Evolutionary conservation across 1,140 invertebrate genomes (phyloP).

Genomic region (Plectrocnemia conspersa): DNA sequence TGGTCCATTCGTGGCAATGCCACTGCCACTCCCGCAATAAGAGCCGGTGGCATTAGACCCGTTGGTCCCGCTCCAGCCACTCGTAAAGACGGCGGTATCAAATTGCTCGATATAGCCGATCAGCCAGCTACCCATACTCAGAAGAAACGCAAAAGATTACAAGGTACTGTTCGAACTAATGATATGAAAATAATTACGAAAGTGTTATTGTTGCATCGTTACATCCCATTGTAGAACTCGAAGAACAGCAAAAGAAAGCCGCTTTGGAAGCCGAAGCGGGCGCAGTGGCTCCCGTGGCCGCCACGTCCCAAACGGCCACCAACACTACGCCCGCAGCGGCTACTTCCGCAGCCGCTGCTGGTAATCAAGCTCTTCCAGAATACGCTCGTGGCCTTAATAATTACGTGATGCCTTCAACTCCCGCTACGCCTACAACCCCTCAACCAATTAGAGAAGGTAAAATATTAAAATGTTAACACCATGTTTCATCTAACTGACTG

Average conservation of each 20-base stretch:
- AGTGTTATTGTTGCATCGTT: neutral
- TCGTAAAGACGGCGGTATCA: constrained; percentile 85
- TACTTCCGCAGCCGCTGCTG: constrained; percentile 41
- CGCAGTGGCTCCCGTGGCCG: constrained; percentile 45
- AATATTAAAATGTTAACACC: neutral
- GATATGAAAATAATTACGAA: neutral
- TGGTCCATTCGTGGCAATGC: constrained; percentile 62
- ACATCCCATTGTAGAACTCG: constrained; percentile 60
- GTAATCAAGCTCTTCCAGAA: constrained; percentile 56
- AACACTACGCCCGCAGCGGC: constrained; percentile 52
- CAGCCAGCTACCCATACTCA: constrained; percentile 64
- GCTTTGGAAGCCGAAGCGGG: constrained; percentile 55
- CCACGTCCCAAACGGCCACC: constrained; percentile 44
- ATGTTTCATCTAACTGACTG: neutral
- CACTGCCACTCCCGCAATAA: constrained; percentile 44
- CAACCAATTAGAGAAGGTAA: constrained; percentile 14
- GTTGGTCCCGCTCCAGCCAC: constrained; percentile 52
- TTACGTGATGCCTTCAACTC: constrained; percentile 39
- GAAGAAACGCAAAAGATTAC: constrained; percentile 56
- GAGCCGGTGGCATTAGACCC: constrained; percentile 44
- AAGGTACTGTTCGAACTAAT: too few relatives aligned
- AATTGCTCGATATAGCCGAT: constrained; percentile 89
- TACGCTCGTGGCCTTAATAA: constrained; percentile 69
- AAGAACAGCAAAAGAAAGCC: constrained; percentile 70
- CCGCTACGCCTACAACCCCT: constrained; percentile 15